Percentiles rank a stretch among this genome's conserved stretches.
Evolutionary conservation across 2,797 vertebrate species (phyloP).

Genomic region (Eidolon dupreanum): DNA sequence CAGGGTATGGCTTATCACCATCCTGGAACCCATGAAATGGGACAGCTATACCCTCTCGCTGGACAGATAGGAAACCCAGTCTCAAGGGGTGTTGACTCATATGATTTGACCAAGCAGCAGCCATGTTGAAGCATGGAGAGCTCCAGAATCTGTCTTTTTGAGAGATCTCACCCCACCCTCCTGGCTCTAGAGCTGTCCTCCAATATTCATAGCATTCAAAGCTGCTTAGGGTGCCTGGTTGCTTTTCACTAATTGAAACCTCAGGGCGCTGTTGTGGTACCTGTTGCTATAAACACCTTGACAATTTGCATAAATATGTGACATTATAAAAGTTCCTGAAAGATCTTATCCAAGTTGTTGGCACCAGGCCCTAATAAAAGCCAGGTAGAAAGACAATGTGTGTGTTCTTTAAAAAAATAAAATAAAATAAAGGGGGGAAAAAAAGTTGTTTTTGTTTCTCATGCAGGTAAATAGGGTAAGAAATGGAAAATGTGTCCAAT

Average conservation of each 20-base stretch:
- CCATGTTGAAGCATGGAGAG: background rate
- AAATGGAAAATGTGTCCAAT: constrained; percentile 34
- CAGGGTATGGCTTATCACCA: too few species aligned
- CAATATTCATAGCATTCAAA: background rate
- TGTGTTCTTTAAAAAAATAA: constrained; percentile 47
- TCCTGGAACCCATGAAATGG: background rate
- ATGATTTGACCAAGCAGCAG: background rate
- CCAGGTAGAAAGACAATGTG: constrained; percentile 81
- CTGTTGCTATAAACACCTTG: constrained; percentile 98
- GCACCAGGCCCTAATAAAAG: constrained; percentile 84
- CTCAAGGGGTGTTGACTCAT: background rate
- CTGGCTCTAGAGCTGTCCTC: background rate
- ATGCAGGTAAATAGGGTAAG: constrained; percentile 58
- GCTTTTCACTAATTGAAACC: constrained; percentile 81
- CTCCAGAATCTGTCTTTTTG: background rate
- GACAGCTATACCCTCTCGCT: background rate
- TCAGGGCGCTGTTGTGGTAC: constrained; percentile 92
- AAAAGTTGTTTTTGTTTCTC: constrained; percentile 41
- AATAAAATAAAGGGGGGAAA: background rate
- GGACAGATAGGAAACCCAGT: background rate
- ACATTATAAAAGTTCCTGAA: constrained; percentile 94
- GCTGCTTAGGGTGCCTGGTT: constrained; percentile 15
- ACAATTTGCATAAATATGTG: constrained; percentile 93
- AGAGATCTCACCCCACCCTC: background rate
- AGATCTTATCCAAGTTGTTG: constrained; percentile 94